Evolutionary conservation across 1,140 invertebrate genomes (phyloP).

Genomic region (Lepidostoma basale): DNA sequence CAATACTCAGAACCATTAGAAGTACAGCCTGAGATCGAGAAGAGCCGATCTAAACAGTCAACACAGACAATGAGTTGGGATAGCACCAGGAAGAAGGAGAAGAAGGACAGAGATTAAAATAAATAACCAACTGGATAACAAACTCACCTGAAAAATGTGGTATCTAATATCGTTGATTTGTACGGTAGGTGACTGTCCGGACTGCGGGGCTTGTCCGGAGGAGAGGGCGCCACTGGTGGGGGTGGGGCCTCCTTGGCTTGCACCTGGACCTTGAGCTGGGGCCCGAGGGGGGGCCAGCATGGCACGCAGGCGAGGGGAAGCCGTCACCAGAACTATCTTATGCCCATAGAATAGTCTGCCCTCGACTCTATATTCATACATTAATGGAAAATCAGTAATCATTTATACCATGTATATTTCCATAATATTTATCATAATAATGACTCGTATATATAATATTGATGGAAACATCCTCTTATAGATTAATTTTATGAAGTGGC

Average conservation of each 20-base stretch:
- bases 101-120: too few relatives aligned
- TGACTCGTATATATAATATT: too few relatives aligned
- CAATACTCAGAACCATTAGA: too few relatives aligned
- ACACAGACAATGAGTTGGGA: too few relatives aligned
- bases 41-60: too few relatives aligned
- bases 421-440: too few relatives aligned
- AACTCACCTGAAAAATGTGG: conserved; percentile 84
- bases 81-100: too few relatives aligned
- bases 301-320: conserved; percentile 82
- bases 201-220: conserved; percentile 30
- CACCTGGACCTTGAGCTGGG: conserved; percentile 22
- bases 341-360: conserved; percentile 92
- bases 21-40: too few relatives aligned
- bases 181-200: conserved; percentile 71
- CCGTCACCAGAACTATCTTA: conserved; percentile 90
- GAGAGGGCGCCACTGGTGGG: conserved; percentile 29
- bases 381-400: too few relatives aligned
- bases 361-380: conserved; percentile 75
- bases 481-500: too few relatives aligned
- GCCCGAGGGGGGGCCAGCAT: conserved; percentile 71
- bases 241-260: background rate
- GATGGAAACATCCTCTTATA: too few relatives aligned
- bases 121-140: conserved; percentile 81
- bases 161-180: conserved; percentile 93
- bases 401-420: too few relatives aligned